Evolutionary conservation across 2,113 vertebrate species (phyloP).

Genomic region (Miniopterus natalensis): DNA sequence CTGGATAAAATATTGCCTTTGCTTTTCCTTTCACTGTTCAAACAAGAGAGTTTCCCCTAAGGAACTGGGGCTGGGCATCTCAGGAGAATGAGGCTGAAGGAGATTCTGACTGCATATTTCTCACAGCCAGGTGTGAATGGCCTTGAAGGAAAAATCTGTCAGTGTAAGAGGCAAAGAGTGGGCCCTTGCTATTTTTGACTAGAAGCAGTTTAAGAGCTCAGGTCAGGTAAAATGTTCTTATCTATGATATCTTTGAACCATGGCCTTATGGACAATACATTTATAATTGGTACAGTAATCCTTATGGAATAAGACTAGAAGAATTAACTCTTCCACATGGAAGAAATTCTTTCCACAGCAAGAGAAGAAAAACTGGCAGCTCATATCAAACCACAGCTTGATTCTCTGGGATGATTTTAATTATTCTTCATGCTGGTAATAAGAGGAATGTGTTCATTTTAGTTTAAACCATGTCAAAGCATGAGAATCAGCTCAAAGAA

Average conservation of each 20-base stretch:
- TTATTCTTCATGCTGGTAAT: constrained; percentile 79
- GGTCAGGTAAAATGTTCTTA: neutral
- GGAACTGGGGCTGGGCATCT: neutral
- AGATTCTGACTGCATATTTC: no score
- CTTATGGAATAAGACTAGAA: constrained; percentile 18
- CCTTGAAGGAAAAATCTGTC: neutral
- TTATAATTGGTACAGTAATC: neutral
- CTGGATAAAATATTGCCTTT: constrained; percentile 18
- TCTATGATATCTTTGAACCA: neutral
- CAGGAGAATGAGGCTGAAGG: neutral
- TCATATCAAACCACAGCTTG: constrained; percentile 74
- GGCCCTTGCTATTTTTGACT: neutral
- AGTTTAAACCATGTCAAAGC: constrained; percentile 63
- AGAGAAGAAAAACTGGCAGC: constrained; percentile 69
- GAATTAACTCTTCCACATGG: constrained; percentile 28
- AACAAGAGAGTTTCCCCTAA: neutral
- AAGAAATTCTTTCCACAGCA: constrained; percentile 55
- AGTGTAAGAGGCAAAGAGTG: neutral
- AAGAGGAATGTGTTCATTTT: constrained; percentile 73
- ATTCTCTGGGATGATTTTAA: constrained; percentile 78
- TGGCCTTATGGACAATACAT: neutral
- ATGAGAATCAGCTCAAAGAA: constrained; percentile 68
- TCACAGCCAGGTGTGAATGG: neutral
- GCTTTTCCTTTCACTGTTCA: constrained; percentile 41
- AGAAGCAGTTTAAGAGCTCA: neutral